Conservation (phyloP, 2,113 vertebrate genomes). For the Sphyrna mokarran region DNA sequence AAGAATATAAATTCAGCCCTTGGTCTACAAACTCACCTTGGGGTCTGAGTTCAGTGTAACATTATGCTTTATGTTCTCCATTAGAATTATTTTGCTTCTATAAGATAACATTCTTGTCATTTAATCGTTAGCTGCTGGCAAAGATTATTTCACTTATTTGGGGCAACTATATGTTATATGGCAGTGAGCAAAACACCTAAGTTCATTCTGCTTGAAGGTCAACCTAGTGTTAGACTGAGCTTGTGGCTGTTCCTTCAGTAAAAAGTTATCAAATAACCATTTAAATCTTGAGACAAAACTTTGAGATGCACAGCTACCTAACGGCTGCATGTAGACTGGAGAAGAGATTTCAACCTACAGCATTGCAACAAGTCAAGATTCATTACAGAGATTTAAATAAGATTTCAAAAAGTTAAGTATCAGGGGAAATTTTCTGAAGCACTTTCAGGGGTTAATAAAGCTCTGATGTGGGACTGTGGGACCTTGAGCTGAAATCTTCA, state of each 20-base stretch:
- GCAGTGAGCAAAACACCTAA: background rate
- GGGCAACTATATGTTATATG: background rate
- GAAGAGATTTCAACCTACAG: background rate
- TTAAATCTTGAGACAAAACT: background rate
- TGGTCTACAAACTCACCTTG: background rate
- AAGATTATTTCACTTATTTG: background rate
- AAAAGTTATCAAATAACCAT: background rate
- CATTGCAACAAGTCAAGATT: background rate
- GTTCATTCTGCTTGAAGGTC: background rate
- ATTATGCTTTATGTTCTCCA: constrained; percentile 25
- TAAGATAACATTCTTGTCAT: constrained; percentile 25
- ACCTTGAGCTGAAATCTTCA: background rate
- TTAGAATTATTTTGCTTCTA: constrained; percentile 2
- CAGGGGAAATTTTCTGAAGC: background rate
- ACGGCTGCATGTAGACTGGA: background rate
- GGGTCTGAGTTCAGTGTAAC: constrained; percentile 3
- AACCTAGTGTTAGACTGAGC: background rate
- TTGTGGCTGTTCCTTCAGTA: background rate
- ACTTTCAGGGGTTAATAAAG: background rate
- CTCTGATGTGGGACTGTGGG: background rate
- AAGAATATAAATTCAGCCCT: background rate
- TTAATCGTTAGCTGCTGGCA: constrained; percentile 6
- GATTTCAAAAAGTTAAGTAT: background rate
- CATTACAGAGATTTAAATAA: background rate
- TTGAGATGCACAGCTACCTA: background rate